These are phyloP conservation scores for Shinisaurus crocodilurus DNA, from an alignment of 2,113 vertebrate species.

Conservation along the genomic window DNA sequence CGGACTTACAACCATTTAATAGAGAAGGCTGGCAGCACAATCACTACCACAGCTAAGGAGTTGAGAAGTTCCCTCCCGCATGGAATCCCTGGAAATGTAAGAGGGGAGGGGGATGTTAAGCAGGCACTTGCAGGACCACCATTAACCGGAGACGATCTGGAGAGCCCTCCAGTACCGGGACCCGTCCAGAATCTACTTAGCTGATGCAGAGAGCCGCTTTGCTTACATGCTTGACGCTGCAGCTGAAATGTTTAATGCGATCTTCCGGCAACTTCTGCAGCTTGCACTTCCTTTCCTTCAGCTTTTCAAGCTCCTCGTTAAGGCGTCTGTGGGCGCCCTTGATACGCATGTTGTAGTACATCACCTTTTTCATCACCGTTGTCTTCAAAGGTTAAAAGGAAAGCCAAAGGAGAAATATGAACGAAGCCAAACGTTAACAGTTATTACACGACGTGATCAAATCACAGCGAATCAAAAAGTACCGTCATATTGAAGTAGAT, in stretches of 20 bases:
- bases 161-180: not conserved
- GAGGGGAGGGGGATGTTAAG: no score
- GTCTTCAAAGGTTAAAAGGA: constrained; percentile 72
- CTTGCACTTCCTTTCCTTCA: constrained; percentile 78
- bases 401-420: not conserved
- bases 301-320: constrained; percentile 72
- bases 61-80: not conserved
- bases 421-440: not conserved
- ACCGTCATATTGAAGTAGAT: not conserved
- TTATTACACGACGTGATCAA: not conserved
- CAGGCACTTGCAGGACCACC: not conserved
- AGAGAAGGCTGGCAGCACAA: not conserved
- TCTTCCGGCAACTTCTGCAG: constrained; percentile 80
- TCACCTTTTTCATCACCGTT: constrained; percentile 88
- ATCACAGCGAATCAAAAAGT: not conserved
- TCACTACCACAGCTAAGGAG: not conserved
- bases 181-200: not conserved
- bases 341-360: constrained; percentile 92
- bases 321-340: constrained; percentile 80
- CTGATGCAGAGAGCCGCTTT: constrained; percentile 24
- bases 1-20: not conserved
- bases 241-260: constrained; percentile 78
- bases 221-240: constrained; percentile 83
- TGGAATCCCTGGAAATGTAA: not conserved
- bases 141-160: not conserved